Evolutionary conservation across 1,140 invertebrate genomes (phyloP), one percentile per base, ranked within the genome.

Genomic region (Holcopasites calliopsidis): DNA sequence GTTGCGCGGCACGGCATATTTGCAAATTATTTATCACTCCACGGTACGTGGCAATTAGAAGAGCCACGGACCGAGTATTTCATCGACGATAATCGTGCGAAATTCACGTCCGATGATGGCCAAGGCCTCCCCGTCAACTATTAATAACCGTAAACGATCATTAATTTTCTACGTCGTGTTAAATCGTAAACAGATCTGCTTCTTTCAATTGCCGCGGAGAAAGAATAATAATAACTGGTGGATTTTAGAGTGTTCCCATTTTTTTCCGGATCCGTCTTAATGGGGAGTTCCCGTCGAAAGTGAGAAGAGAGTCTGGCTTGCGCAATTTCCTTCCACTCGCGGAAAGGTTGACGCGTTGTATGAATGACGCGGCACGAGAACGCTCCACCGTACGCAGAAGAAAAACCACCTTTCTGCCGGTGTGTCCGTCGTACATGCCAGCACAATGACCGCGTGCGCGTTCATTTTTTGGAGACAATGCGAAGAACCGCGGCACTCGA

Each of bases 21-120:
- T 77, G 66, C 61, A 54, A 80, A 80, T 82, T 82, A 80, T 82
- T 80, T 82, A 82, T 82, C 80, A 81, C 79, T 68, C 49, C 18
- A 10, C 28, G 50, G 64, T 62, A 72, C 66, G 66, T 61, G 75
- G 80, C 61, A 82, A 82, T 82, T 82, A 82, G 60, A 55, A 50
- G 52, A 21, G 55, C 58, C 60, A 60, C 54, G 0, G 72, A 26
- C 21, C 44, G 70, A 70, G 57, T 64, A 82, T 66, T 71, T 71
- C 40, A 28, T 8, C 61, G 61, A 11, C 13, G 26, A 55, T 73
- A 65, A 73, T 55, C 50, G 49, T 65, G 72, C 38, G 33, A 57
- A 74, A 66, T 47, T 57, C 16, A 16, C 26, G 26, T 38, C 8
- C 49, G 33, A 52, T 11, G 28, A 71, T 23, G 10, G 47, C 13